phyloP scores from a whole-genome alignment of 2,113 vertebrate genomes.

The Smithornis capensis region DNA sequence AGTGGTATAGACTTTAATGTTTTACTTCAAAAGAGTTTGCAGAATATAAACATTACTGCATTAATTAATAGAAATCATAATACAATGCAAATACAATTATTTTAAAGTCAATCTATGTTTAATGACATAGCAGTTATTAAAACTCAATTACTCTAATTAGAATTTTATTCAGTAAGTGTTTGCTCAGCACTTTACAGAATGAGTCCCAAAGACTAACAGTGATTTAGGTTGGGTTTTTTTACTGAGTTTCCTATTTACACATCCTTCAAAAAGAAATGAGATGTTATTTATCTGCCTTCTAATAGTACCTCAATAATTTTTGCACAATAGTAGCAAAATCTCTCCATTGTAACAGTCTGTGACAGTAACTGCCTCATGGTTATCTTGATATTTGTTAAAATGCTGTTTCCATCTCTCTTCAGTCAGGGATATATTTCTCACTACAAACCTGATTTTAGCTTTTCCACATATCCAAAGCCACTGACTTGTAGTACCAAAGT shows the following conservation, averaged over 20 bases:
- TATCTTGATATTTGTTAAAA: background rate
- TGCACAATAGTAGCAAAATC: background rate
- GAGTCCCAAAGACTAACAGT: background rate
- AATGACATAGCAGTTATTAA: constrained; percentile 61
- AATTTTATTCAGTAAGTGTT: constrained; percentile 10
- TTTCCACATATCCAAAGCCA: background rate
- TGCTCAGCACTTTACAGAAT: constrained; percentile 28
- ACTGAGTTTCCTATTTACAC: background rate
- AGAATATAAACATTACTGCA: constrained; percentile 4
- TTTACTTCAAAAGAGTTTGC: constrained; percentile 24
- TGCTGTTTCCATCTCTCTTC: background rate
- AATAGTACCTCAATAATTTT: background rate
- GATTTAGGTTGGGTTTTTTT: background rate
- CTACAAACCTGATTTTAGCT: background rate
- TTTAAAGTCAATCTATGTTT: constrained; percentile 55
- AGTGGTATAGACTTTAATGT: background rate
- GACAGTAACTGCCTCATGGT: background rate
- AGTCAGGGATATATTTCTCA: background rate
- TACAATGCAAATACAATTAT: constrained; percentile 61
- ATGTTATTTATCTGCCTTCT: background rate
- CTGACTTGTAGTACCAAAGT: background rate
- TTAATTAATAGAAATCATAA: constrained; percentile 27
- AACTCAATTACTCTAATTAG: constrained; percentile 55
- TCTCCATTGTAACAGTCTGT: background rate
- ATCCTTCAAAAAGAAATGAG: background rate